These are phyloP conservation scores for Coregonus clupeaformis DNA, from an alignment of 2,113 vertebrate genomes.

Conservation along the genomic window DNA sequence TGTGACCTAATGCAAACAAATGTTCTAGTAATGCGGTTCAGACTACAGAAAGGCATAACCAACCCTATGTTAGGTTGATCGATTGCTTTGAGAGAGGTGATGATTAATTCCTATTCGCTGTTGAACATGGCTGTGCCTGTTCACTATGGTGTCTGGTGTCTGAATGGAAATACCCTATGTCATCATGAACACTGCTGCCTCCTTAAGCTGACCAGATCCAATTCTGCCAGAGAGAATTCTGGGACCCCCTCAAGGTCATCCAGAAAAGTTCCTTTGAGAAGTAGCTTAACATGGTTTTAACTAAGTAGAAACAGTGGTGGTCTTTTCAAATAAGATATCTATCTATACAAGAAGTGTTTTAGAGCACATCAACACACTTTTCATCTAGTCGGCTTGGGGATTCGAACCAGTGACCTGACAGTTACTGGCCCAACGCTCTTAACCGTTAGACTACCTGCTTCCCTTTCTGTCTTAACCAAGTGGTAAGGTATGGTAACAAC, in stretches of 20 bases:
- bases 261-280: background rate
- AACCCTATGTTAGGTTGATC: background rate
- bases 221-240: slow-evolving; percentile 2
- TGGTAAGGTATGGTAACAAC: no score
- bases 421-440: no score
- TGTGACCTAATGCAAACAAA: background rate
- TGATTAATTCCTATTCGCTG: background rate
- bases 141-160: background rate
- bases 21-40: background rate
- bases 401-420: no score
- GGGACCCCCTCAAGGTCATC: slow-evolving; percentile 3
- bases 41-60: background rate
- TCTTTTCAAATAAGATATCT: no score
- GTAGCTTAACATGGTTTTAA: background rate
- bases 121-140: background rate
- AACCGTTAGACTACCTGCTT: no score
- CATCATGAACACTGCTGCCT: background rate
- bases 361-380: no score
- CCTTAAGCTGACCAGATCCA: slow-evolving; percentile 12
- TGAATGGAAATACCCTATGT: slow-evolving; percentile 5
- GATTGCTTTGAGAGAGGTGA: background rate
- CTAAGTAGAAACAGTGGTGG: no score
- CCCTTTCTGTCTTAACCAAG: no score
- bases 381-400: no score
- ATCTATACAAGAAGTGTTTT: no score